Evolutionary conservation across 2,888 invertebrate genomes (phyloP).

Genomic region (Synanthedon vespiformis): DNA sequence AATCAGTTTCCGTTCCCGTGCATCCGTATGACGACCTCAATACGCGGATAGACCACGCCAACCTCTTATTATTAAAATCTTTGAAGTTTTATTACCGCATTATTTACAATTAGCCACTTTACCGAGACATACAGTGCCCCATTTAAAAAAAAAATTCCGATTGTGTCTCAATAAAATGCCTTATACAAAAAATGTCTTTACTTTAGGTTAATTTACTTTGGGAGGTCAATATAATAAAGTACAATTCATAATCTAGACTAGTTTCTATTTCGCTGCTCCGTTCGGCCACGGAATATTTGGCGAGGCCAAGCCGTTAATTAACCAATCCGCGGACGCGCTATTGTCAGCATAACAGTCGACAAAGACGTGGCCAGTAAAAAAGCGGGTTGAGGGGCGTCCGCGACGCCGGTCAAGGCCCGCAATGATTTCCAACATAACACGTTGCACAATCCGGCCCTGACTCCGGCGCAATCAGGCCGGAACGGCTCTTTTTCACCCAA

Average conservation of each 20-base stretch:
- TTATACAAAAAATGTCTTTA: too few species aligned
- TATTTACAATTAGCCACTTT: too few species aligned
- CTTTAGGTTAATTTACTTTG: neutral
- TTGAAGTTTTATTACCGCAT: too few species aligned
- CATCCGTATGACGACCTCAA: slow-evolving; percentile 3
- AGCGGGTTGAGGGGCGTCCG: slow-evolving; percentile 49
- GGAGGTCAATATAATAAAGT: neutral
- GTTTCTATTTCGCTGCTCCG: too few species aligned
- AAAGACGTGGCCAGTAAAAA: slow-evolving; percentile 13
- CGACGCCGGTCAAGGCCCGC: slow-evolving; percentile 46
- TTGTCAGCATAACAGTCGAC: slow-evolving; percentile 5
- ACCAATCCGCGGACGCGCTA: neutral
- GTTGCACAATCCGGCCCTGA: slow-evolving; percentile 64
- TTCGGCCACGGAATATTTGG: slow-evolving; percentile 5
- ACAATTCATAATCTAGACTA: neutral
- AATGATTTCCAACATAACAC: slow-evolving; percentile 42
- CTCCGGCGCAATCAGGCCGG: slow-evolving; percentile 59
- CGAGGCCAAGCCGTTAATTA: slow-evolving; percentile 11
- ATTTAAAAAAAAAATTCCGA: too few species aligned
- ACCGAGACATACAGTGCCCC: too few species aligned
- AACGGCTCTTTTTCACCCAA: slow-evolving; percentile 55
- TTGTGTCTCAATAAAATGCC: too few species aligned
- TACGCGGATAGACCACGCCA: neutral
- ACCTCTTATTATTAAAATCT: too few species aligned
- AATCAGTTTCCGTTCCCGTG: slow-evolving; percentile 30